Evolutionary conservation across 2,888 invertebrate genomes (phyloP).

Genomic region (Spodoptera picta): DNA sequence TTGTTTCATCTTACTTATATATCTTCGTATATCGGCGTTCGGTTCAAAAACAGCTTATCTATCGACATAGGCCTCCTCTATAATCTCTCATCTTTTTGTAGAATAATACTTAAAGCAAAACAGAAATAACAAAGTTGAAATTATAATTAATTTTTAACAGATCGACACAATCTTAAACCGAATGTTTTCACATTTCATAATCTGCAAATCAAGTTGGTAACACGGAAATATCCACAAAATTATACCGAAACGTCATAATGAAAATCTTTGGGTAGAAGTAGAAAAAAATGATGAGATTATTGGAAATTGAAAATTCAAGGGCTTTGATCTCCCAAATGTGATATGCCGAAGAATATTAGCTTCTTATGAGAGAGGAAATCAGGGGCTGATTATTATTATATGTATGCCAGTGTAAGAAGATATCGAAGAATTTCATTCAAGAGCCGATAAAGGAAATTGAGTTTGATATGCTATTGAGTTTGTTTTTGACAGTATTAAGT

Average conservation of each 20-base stretch:
- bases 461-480: background rate
- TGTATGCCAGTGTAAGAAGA: conserved; percentile 1
- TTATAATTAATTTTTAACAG: too few relatives aligned
- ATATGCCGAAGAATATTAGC: conserved; percentile 42
- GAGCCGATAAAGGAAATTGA: conserved; percentile 9
- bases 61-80: too few relatives aligned
- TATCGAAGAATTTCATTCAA: conserved; percentile 4
- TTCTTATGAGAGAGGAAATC: conserved; percentile 22
- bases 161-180: background rate
- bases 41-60: too few relatives aligned
- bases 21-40: too few relatives aligned
- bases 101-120: too few relatives aligned
- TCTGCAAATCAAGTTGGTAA: conserved; percentile 50
- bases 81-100: too few relatives aligned
- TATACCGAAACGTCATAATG: conserved; percentile 62
- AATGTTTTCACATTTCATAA: conserved; percentile 31
- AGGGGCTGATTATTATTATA: conserved; percentile 19
- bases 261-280: conserved; percentile 61
- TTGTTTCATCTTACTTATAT: too few relatives aligned
- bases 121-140: too few relatives aligned
- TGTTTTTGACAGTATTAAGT: background rate
- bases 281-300: conserved; percentile 62
- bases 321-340: conserved; percentile 55
- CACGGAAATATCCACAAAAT: conserved; percentile 67
- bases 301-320: conserved; percentile 66